These are phyloP conservation scores for Criorhina ranunculi DNA, from an alignment of 2,888 invertebrate species.

Conservation along the genomic window DNA sequence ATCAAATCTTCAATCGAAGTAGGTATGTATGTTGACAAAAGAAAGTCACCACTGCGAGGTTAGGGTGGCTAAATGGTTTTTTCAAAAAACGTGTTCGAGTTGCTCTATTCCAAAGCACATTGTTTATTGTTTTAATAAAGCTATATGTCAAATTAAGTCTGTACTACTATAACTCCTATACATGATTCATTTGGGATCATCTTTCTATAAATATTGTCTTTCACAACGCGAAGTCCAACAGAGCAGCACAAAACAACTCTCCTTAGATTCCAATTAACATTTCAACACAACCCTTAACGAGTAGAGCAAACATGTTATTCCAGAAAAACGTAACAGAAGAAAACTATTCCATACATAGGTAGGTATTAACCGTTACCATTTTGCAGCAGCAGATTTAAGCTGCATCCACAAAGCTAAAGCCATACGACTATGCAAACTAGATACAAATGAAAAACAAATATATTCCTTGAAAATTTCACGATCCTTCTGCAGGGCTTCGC, in stretches of 20 bases:
- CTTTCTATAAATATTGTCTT: background rate
- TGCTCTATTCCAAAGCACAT: too few relatives aligned
- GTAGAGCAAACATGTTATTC: background rate
- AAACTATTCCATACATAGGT: background rate
- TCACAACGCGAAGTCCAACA: too few relatives aligned
- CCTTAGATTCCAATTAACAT: background rate
- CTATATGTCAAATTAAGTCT: too few relatives aligned
- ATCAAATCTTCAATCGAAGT: too few relatives aligned
- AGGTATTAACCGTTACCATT: background rate
- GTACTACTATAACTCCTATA: too few relatives aligned
- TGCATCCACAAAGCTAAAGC: slow-evolving; percentile 1
- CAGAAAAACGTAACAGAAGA: too few relatives aligned
- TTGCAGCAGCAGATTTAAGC: background rate
- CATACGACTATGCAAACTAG: background rate
- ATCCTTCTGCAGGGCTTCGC: background rate
- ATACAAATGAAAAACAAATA: slow-evolving; percentile 13
- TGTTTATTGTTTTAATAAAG: too few relatives aligned
- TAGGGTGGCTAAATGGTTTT: too few relatives aligned
- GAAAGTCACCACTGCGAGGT: too few relatives aligned
- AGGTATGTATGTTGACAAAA: too few relatives aligned
- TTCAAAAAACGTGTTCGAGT: too few relatives aligned
- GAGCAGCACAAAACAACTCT: background rate
- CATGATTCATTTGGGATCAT: too few relatives aligned
- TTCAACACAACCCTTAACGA: background rate
- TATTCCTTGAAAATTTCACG: background rate